A percentile compares a stretch with the other conserved stretches of the same genome.
These are phyloP conservation scores for Atethmia centrago DNA, from an alignment of 2,888 invertebrate species.

Conservation along the genomic window DNA sequence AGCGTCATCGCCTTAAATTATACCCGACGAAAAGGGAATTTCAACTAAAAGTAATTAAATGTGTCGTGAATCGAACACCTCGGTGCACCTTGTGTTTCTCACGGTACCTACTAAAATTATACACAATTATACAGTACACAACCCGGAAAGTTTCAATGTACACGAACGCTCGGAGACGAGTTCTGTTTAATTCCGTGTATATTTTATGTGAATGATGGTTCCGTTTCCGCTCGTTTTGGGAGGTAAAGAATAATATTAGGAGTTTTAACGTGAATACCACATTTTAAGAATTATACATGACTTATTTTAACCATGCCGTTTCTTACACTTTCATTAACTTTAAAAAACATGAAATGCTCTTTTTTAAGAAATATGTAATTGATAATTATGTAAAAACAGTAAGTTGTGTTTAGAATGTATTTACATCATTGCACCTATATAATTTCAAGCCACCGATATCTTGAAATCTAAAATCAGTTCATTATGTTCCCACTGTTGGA, in stretches of 20 bases:
- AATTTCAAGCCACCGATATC: too few relatives aligned
- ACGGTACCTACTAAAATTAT: conserved; percentile 64
- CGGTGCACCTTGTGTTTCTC: conserved; percentile 65
- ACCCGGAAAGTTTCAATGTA: conserved; percentile 64
- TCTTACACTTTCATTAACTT: too few relatives aligned
- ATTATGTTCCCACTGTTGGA: too few relatives aligned
- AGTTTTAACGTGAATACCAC: background rate
- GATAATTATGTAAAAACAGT: background rate
- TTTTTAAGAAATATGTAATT: background rate
- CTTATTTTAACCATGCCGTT: background rate
- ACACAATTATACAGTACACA: conserved; percentile 60
- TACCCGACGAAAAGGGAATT: conserved; percentile 58
- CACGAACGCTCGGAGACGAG: conserved; percentile 47
- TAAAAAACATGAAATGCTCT: background rate
- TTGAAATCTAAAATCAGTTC: too few relatives aligned
- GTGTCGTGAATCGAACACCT: conserved; percentile 68
- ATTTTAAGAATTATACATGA: background rate
- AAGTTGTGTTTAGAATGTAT: background rate
- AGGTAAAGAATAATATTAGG: conserved; percentile 24
- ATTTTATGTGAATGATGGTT: conserved; percentile 57
- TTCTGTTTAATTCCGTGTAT: conserved; percentile 54
- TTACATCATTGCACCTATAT: background rate
- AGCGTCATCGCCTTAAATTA: conserved; percentile 46
- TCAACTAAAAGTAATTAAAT: conserved; percentile 67
- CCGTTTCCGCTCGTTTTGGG: conserved; percentile 29